phyloP scores from a whole-genome alignment of 1,140 invertebrate species.

The Triops cancriformis region DNA sequence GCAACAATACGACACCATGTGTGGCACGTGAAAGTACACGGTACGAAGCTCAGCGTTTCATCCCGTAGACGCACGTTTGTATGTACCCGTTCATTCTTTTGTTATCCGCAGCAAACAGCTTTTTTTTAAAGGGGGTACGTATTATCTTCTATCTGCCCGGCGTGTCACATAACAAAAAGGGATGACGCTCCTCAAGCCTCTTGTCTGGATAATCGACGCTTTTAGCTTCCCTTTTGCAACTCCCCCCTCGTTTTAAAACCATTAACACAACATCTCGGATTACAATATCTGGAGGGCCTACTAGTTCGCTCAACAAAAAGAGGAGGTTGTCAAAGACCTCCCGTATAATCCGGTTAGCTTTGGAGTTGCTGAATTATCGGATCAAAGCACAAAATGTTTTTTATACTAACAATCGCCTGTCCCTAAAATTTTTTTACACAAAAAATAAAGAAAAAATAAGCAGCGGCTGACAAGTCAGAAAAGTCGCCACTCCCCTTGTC shows the following conservation, averaged over 20 bases:
- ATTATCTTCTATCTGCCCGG: not conserved
- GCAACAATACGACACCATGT: not conserved
- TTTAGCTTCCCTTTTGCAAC: not conserved
- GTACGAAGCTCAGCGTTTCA: not conserved
- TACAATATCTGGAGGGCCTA: not conserved
- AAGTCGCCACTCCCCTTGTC: no score
- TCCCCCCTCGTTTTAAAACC: not conserved
- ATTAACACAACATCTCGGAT: not conserved
- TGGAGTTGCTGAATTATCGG: not conserved
- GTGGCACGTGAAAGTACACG: not conserved
- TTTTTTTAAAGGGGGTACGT: not conserved
- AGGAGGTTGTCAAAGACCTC: conserved; percentile 8
- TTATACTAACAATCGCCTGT: no score
- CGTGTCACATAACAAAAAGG: not conserved
- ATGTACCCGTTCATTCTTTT: not conserved
- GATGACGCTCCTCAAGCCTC: not conserved
- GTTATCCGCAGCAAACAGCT: not conserved
- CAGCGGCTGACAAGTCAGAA: no score
- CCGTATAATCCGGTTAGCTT: conserved; percentile 3
- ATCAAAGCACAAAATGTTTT: not conserved
- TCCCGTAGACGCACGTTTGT: not conserved
- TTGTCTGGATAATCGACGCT: not conserved
- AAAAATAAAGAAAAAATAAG: no score
- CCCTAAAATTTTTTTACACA: not conserved
- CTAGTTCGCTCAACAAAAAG: not conserved